Evolutionary conservation across 2,113 vertebrate genomes (phyloP).

Genomic region (Pterocles gutturalis): DNA sequence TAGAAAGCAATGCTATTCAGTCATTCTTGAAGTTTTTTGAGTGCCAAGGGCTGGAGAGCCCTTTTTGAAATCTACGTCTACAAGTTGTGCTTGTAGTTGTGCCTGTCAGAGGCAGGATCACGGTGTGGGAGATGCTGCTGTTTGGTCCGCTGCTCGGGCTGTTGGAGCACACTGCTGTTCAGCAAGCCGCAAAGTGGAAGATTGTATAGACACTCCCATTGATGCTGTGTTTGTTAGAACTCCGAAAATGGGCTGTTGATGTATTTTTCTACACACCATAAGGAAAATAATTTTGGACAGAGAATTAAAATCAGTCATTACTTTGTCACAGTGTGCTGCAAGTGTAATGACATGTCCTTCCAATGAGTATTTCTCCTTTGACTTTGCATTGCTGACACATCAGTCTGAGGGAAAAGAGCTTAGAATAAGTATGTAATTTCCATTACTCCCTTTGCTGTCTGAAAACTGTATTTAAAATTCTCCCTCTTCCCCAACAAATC

Average conservation of each 20-base stretch:
- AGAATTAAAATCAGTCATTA: not conserved
- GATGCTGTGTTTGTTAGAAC: not conserved
- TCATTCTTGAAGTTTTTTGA: not conserved
- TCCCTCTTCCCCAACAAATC: not conserved
- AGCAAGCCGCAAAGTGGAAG: not conserved
- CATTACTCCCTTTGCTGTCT: not conserved
- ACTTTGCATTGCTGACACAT: slow-evolving; percentile 73
- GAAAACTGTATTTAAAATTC: not conserved
- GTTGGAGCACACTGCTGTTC: not conserved
- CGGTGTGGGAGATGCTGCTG: not conserved
- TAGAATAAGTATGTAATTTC: not conserved
- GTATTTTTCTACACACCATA: not conserved
- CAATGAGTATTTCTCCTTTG: slow-evolving; percentile 74
- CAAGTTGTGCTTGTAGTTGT: not conserved
- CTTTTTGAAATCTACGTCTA: not conserved
- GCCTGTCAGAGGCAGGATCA: not conserved
- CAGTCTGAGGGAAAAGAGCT: slow-evolving; percentile 57
- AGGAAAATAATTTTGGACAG: not conserved
- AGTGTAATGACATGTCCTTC: slow-evolving; percentile 69
- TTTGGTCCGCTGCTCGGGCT: not conserved
- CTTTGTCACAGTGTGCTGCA: slow-evolving; percentile 77
- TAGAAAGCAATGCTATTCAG: not conserved
- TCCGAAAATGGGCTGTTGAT: not conserved
- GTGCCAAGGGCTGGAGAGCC: not conserved
- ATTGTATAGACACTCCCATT: not conserved